Conservation (phyloP, 2,797 vertebrate genomes). For the Hippocampus kuda region DNA sequence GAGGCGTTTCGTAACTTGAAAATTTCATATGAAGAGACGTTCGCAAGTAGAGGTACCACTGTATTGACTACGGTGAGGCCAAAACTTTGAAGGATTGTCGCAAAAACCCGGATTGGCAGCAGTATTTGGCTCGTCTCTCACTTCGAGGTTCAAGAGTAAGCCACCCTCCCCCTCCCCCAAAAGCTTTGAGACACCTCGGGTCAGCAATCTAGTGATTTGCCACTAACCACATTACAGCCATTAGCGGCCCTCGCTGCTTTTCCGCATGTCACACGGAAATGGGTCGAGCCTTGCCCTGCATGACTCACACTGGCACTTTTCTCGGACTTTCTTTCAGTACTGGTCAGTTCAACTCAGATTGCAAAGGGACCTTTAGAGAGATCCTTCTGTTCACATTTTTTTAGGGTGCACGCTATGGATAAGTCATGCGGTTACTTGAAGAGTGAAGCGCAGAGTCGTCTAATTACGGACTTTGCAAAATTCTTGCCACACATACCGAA, state of each 20-base stretch:
- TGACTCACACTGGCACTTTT: constrained; percentile 46
- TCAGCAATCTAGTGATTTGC: constrained; percentile 67
- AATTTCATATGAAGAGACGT: too few species aligned
- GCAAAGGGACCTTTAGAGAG: constrained; percentile 26
- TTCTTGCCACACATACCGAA: not conserved
- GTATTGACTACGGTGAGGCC: not conserved
- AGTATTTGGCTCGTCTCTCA: constrained; percentile 31
- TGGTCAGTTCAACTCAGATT: constrained; percentile 50
- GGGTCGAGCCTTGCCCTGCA: constrained; percentile 59
- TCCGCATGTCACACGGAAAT: constrained; percentile 65
- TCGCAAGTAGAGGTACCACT: too few species aligned
- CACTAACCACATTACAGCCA: constrained; percentile 70
- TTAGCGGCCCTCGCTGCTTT: constrained; percentile 64
- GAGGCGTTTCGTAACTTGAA: too few species aligned
- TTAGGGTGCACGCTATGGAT: too few species aligned
- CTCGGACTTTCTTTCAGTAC: constrained; percentile 32
- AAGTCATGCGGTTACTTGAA: not conserved
- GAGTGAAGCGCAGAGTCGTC: not conserved
- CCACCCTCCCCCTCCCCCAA: constrained; percentile 47
- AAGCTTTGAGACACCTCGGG: constrained; percentile 55
- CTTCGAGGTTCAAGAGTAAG: constrained; percentile 41
- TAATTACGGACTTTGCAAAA: not conserved
- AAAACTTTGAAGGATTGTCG: constrained; percentile 5
- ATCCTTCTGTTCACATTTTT: not conserved
- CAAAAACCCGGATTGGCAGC: constrained; percentile 21